Evolutionary conservation across 2,888 invertebrate genomes (phyloP), one percentile per base, ranked within the genome.

Genomic region (Melieria omissa): DNA sequence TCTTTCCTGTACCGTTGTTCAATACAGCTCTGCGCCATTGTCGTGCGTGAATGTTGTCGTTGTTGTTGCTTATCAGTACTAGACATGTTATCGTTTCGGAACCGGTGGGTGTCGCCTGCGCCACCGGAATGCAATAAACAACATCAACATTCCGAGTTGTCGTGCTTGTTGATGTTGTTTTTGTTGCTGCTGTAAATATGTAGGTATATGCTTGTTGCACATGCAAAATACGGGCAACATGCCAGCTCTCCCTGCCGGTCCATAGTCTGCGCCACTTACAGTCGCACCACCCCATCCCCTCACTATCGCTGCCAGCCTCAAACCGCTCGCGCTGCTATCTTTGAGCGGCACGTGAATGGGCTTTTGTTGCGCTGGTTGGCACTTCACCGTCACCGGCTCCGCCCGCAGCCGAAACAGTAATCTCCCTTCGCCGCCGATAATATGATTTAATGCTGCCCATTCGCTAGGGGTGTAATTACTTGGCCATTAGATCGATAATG

Each of bases 401-500:
- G n/a, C 9, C 29, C 4, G 42, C 60, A 8, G 60, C 67, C 72
- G 61, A 58, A 54, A 69, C 74, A 71, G 61, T 66, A 74, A 75
- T 70, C 72, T 70, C 65, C 75, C 5, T 46, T 16, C 57, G 62
- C 29, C 29, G 54, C 63, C 69, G 71, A 74, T 76, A 66, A 67
- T 73, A 78, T 79, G 80, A 80, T 78, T 80, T 77, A 80, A 78
- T 79, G 78, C 74, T 73, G 75, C 73, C 72, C 77, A 78, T 78
- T 78, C 74, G 72, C 74, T 76, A 65, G 75, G 76, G 79, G 77
- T 80, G 80, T 83, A 84, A 85, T 84, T 84, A 85, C 81, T 76
- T 77, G 78, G 71, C 83, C 83, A 85, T 84, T 84, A 82, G 78
- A 79, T 75, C 75, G 74, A 76, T 77, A 77, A 77, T 77, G 76